Evolutionary conservation across 2,888 invertebrate species (phyloP), one percentile per base, ranked within the genome.

Genomic region (Macaria liturata): DNA sequence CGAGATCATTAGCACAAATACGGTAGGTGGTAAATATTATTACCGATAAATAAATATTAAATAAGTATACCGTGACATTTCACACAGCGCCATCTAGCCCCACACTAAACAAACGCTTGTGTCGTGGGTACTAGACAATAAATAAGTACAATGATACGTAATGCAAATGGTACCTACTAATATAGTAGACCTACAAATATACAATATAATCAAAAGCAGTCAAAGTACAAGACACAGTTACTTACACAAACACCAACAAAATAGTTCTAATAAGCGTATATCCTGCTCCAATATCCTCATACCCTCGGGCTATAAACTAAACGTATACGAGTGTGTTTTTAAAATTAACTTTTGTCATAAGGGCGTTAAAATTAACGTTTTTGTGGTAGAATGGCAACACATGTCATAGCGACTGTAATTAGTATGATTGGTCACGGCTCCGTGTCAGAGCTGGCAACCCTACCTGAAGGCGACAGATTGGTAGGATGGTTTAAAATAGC

Each of bases 321-420:
- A 45, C 20, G 37, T 45, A 51, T 55, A 70, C 65, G 56, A 66
- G 66, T 66, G 60, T 68, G 61, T 69, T 68, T 70, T 68, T 69
- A 64, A 69, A 65, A 68, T 62, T 59, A 62, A 68, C 63, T 71
- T 67, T 72, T 45, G 51, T 55, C 51, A 51, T 34, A 39, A 31
- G 45, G 51, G 44, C 39, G 31, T 68, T 69, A 66, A 68, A 63
- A 68, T 62, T 59, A 63, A 66, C 70, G 65, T 70, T 51, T 67
- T 72, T 50, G 50, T 54, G 32, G 30, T 71, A 65, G 70, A 70
- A 66, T 68, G 65, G 62, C 66, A 76, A 86, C 88, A 89, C 84
- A 88, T 88, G 90, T 86, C 87, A 78, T 80, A 74, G 74, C 70
- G 68, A 70, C 76, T 69, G 83, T 86, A 89, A 91, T 91, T 89